These are phyloP conservation scores for Abrostola triplasia DNA, from an alignment of 2,888 invertebrate species.

Conservation along the genomic window DNA sequence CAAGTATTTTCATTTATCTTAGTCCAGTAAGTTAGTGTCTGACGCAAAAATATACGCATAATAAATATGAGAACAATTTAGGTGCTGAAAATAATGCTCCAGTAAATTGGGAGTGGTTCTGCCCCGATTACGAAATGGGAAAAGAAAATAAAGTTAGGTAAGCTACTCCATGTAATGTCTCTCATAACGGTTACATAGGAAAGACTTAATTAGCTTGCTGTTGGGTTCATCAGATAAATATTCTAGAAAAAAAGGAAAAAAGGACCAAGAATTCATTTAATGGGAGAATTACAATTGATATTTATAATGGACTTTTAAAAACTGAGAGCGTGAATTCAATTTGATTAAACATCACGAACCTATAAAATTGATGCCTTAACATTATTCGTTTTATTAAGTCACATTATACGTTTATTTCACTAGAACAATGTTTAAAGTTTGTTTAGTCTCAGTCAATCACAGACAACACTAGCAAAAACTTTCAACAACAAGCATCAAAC, in stretches of 20 bases:
- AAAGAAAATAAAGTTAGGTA: conserved; percentile 10
- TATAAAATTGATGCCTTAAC: too few relatives aligned
- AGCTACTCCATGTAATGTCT: too few relatives aligned
- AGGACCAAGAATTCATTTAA: too few relatives aligned
- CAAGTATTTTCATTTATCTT: conserved; percentile 61
- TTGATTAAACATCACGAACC: too few relatives aligned
- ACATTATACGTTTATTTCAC: background rate
- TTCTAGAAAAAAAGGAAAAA: too few relatives aligned
- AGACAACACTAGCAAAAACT: conserved; percentile 17
- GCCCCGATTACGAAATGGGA: conserved; percentile 13
- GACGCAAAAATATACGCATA: conserved; percentile 37
- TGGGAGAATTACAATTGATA: too few relatives aligned
- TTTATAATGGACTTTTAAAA: too few relatives aligned
- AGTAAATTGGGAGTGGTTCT: conserved; percentile 13
- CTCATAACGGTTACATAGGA: too few relatives aligned
- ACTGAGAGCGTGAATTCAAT: too few relatives aligned
- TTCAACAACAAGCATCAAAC: conserved; percentile 22
- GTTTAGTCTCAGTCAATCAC: conserved; percentile 38
- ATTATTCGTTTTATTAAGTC: too few relatives aligned
- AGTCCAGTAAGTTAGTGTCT: conserved; percentile 41
- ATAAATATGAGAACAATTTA: conserved; percentile 26
- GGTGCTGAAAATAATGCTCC: conserved; percentile 13
- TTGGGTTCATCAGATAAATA: too few relatives aligned
- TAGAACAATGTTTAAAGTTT: background rate
- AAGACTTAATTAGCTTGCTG: too few relatives aligned